Evolutionary conservation across 2,888 invertebrate genomes (phyloP), one percentile per base, ranked within the genome.

Genomic region (Aporophyla nigra): DNA sequence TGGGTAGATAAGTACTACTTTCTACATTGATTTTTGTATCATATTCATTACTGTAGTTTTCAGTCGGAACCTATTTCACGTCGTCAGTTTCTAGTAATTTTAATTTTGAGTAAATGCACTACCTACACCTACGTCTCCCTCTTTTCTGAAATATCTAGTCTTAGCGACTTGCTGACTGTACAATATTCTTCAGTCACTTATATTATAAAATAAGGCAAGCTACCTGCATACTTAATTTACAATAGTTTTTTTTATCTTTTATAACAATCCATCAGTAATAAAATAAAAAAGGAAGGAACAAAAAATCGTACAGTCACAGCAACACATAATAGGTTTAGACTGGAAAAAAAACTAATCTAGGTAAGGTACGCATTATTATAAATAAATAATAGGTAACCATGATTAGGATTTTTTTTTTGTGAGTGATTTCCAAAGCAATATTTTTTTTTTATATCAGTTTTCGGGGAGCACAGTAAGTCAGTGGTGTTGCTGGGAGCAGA

Each of bases 401-500:
- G 40, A 16, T 2, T 59, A 19, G 0, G 5, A 33, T 27, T 51
- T 12, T 46, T 51, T 12, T 46, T 14, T 27, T 27, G 9, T n/a
- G 16, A 53, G 12, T 40, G n/a, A 51, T 46, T 61, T 51, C 5
- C 5, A 54, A 27, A 24, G 63, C 59, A 27, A 2, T 56, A 46
- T 40, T 74, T 80, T 74, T 51, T 80, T 93, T 89, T 51, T 90
- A 33, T 33, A 33, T 2, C 33, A 95, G 95, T 92, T 40, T 93
- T 92, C 78, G 94, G 92, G 33, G 94, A 93, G 67, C 90, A 93
- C 51, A 84, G 90, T 5, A 91, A 92, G 62, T 90, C 93, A 46
- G 88, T 94, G 24, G 87, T 93, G 51, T 89, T 95, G 7, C 88
- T 95, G 19, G 95, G 95, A 12, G 90, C 92, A 5, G 91, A 92